phyloP scores from a whole-genome alignment of 1,140 invertebrate species.

The Musca domestica region DNA sequence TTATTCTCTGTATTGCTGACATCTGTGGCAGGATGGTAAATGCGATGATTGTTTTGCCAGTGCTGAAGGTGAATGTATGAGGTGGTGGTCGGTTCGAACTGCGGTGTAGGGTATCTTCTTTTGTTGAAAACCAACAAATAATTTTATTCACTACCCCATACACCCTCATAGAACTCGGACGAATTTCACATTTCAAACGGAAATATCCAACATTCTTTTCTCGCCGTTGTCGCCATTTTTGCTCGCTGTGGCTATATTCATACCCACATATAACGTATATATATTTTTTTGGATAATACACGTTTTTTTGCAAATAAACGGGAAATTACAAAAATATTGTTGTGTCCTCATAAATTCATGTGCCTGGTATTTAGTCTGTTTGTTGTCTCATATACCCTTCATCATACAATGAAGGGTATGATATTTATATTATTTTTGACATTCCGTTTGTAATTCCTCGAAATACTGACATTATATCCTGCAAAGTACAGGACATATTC shows the following conservation, averaged over 20 bases:
- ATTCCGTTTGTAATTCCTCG: too few species aligned
- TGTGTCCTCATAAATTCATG: too few species aligned
- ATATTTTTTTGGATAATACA: too few species aligned
- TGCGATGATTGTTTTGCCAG: not conserved
- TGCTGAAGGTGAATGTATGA: not conserved
- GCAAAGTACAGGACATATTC: too few species aligned
- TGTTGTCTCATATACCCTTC: too few species aligned
- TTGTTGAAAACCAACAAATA: constrained; percentile 1
- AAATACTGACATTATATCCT: too few species aligned
- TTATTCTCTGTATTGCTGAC: not conserved
- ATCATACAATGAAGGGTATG: too few species aligned
- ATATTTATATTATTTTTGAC: too few species aligned
- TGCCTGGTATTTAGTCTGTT: too few species aligned
- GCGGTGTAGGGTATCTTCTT: not conserved
- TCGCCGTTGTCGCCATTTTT: too few species aligned
- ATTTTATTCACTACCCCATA: not conserved
- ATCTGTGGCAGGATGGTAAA: not conserved
- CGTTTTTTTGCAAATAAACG: constrained; percentile 9
- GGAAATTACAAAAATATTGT: constrained; percentile 10
- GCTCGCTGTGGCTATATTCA: too few species aligned
- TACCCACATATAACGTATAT: too few species aligned
- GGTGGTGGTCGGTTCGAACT: not conserved
- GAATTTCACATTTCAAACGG: not conserved
- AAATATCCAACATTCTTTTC: constrained; percentile 6
- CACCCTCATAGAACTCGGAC: not conserved